Conservation (phyloP, 2,113 vertebrate genomes). For the Odobenus rosmarus region DNA sequence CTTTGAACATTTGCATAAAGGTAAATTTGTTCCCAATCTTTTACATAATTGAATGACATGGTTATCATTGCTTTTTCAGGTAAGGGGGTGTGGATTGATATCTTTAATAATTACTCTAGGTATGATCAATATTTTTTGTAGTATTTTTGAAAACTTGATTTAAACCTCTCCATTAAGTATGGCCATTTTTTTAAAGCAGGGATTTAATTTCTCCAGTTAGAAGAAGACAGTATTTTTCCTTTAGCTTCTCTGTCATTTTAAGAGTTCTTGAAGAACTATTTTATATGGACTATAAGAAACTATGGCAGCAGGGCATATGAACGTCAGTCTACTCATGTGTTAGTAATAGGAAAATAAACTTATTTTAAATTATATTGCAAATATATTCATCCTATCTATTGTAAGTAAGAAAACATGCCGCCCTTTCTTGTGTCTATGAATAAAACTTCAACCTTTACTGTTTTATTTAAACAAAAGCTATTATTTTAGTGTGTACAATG, state of each 20-base stretch:
- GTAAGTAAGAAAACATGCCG: neutral
- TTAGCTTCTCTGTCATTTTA: neutral
- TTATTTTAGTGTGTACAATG: neutral
- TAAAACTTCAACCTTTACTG: neutral
- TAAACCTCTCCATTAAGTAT: slow-evolving; percentile 37
- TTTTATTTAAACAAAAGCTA: neutral
- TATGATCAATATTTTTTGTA: slow-evolving; percentile 63
- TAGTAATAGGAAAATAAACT: neutral
- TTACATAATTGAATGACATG: slow-evolving; percentile 28
- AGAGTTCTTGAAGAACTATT: neutral
- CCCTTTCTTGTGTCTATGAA: neutral
- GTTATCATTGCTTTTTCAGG: neutral
- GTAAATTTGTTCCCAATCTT: slow-evolving; percentile 4
- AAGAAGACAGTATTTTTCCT: slow-evolving; percentile 48
- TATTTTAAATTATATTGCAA: neutral
- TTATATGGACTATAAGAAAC: neutral
- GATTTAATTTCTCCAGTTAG: slow-evolving; percentile 36
- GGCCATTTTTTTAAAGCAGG: slow-evolving; percentile 13
- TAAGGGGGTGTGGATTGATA: neutral
- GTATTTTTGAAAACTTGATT: slow-evolving; percentile 58
- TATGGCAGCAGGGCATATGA: neutral
- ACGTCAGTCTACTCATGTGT: neutral
- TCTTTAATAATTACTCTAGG: slow-evolving; percentile 40
- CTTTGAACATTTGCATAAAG: slow-evolving; percentile 37
- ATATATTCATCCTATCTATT: neutral